These are phyloP conservation scores for Cephalophus harveyi DNA, from an alignment of 2,113 vertebrate genomes.

Conservation along the genomic window DNA sequence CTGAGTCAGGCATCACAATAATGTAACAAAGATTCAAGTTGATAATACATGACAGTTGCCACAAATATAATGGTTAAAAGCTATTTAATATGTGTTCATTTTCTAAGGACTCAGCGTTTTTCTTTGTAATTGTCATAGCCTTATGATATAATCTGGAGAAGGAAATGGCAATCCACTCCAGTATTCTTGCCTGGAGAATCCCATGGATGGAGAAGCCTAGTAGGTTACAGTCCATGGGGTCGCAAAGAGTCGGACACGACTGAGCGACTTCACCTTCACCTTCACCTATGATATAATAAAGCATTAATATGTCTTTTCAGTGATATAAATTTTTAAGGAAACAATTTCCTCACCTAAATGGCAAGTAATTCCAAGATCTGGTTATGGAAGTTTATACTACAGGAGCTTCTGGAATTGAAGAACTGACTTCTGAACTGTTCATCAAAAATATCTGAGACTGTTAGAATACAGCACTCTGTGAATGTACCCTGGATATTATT, in stretches of 20 bases:
- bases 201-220: too few relatives aligned
- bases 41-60: not conserved
- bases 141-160: not conserved
- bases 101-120: not conserved
- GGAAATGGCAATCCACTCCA: too few relatives aligned
- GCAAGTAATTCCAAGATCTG: conserved; percentile 11
- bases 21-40: not conserved
- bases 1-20: not conserved
- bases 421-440: not conserved
- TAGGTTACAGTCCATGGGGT: too few relatives aligned
- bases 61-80: conserved; percentile 7
- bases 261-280: too few relatives aligned
- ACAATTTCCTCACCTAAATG: not conserved
- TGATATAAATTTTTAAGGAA: not conserved
- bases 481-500: not conserved
- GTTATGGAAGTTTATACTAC: not conserved
- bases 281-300: not conserved
- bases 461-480: not conserved
- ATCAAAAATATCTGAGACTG: not conserved
- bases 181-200: too few relatives aligned
- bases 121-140: not conserved
- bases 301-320: not conserved
- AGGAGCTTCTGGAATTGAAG: not conserved
- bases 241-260: too few relatives aligned
- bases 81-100: not conserved